Evolutionary conservation across 1,140 invertebrate genomes (phyloP).

Genomic region (Macrobrachium nipponense): DNA sequence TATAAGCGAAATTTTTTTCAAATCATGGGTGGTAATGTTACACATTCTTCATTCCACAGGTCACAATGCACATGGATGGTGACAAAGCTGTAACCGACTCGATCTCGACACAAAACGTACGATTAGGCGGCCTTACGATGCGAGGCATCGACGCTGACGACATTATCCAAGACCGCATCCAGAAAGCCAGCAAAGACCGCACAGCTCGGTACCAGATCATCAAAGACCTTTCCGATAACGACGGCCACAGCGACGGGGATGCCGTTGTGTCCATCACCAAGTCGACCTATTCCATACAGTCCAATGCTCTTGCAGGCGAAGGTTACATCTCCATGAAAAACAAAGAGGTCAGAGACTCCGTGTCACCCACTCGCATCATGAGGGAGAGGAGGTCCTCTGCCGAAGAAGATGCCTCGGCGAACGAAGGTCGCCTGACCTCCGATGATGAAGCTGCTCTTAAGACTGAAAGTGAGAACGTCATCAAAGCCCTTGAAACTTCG

Average conservation of each 20-base stretch:
- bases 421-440: conserved; percentile 46
- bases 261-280: conserved; percentile 51
- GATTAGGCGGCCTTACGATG: conserved; percentile 52
- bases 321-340: conserved; percentile 81
- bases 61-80: conserved; percentile 54
- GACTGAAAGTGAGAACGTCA: conserved; percentile 50
- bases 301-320: conserved; percentile 79
- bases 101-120: conserved; percentile 53
- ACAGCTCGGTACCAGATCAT: conserved; percentile 39
- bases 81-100: conserved; percentile 54
- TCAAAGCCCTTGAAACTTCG: conserved; percentile 44
- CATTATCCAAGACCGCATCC: conserved; percentile 46
- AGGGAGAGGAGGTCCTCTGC: conserved; percentile 64
- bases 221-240: conserved; percentile 31
- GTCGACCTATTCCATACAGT: conserved; percentile 68
- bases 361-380: conserved; percentile 75
- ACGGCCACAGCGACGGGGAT: conserved; percentile 37
- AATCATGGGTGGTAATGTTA: no score
- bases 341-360: conserved; percentile 81
- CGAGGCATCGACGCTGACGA: conserved; percentile 50
- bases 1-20: no score
- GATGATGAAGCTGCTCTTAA: conserved; percentile 59
- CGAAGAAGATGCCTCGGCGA: conserved; percentile 15
- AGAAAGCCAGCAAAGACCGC: conserved; percentile 43
- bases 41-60: conserved; percentile 6